A percentile compares a stretch with the other conserved stretches of the same genome.
Conservation (phyloP, 1,140 invertebrate genomes). For the Brevipalpus yothersi region DNA sequence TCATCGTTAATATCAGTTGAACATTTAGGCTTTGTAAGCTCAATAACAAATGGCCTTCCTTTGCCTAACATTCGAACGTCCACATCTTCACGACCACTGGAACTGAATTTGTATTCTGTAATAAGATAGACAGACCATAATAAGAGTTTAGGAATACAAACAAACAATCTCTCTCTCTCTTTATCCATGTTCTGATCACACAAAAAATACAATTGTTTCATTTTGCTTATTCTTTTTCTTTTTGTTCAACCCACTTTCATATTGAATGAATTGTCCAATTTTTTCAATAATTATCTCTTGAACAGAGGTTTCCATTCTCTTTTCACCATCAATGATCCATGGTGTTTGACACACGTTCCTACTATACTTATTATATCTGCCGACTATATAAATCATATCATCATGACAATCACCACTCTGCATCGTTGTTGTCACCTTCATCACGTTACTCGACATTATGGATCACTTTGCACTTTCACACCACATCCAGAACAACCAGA, state of each 20-base stretch:
- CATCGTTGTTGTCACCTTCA: no score
- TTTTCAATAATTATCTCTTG: conserved; percentile 57
- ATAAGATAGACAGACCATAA: not conserved
- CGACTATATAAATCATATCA: conserved; percentile 19
- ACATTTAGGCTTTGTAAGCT: conserved; percentile 42
- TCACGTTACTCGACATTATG: no score
- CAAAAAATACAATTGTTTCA: not conserved
- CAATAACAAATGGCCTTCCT: conserved; percentile 61
- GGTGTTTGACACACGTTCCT: conserved; percentile 71
- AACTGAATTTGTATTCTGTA: conserved; percentile 36
- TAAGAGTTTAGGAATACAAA: not conserved
- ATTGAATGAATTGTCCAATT: conserved; percentile 25
- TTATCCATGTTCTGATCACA: no score
- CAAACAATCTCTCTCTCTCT: no score
- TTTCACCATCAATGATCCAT: conserved; percentile 60
- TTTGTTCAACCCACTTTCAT: conserved; percentile 22
- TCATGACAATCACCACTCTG: not conserved
- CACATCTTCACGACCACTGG: conserved; percentile 82
- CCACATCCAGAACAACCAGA: no score
- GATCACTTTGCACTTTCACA: no score
- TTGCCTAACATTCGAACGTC: conserved; percentile 35
- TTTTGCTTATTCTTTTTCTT: not conserved
- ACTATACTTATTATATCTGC: conserved; percentile 65
- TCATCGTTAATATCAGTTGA: conserved; percentile 17
- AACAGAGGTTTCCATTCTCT: conserved; percentile 56